Evolutionary conservation across 2,888 invertebrate species (phyloP).

Genomic region (Rhopalosiphum nymphaeae): DNA sequence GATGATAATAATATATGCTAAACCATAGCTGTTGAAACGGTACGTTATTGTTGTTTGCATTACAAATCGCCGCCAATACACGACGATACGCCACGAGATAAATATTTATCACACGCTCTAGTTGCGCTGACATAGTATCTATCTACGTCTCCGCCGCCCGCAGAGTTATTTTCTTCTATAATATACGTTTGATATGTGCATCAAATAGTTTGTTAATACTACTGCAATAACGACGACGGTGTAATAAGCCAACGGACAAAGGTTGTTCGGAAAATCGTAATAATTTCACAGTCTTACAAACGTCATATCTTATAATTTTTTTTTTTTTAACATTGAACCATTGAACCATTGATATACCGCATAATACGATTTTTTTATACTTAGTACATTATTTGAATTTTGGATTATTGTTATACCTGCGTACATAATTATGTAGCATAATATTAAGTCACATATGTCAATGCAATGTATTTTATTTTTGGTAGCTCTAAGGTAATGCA

Average conservation of each 20-base stretch:
- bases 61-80: conserved; percentile 26
- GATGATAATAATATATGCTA: conserved; percentile 38
- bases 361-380: neutral
- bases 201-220: conserved; percentile 9
- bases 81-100: conserved; percentile 28
- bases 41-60: conserved; percentile 57
- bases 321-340: neutral
- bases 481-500: too few species aligned
- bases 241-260: neutral
- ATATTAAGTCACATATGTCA: neutral
- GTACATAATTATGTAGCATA: neutral
- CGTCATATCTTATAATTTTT: neutral
- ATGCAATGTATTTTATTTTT: too few species aligned
- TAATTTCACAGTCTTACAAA: neutral
- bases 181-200: neutral
- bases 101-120: conserved; percentile 58
- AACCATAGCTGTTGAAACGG: conserved; percentile 43
- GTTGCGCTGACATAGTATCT: conserved; percentile 29
- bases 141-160: conserved; percentile 2
- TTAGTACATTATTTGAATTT: neutral
- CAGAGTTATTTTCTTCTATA: neutral
- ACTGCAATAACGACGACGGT: neutral
- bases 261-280: neutral
- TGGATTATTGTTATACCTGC: neutral
- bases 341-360: neutral